Conservation (phyloP, 35 echinoderm and acorn worm species). For the Antedon bifida region DNA sequence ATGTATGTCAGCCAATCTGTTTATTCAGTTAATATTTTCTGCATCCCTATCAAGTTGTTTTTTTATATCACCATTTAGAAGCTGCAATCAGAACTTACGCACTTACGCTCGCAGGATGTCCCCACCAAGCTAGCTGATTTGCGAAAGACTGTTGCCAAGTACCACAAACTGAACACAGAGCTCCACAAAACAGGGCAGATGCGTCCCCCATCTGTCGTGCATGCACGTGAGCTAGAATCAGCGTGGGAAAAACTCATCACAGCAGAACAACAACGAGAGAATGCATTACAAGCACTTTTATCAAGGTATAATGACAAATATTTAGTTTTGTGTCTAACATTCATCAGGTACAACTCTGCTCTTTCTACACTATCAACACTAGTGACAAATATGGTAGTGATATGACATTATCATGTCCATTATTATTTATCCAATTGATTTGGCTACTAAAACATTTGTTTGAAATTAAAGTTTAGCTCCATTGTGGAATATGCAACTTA, state of each 20-base stretch:
- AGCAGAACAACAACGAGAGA: conserved; percentile 79
- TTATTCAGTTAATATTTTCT: too few relatives aligned
- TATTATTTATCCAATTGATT: too few relatives aligned
- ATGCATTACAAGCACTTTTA: conserved; percentile 43
- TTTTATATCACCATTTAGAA: conserved; percentile 27
- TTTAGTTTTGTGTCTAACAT: not conserved
- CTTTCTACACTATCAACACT: too few relatives aligned
- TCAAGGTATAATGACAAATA: not conserved
- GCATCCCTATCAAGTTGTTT: not conserved
- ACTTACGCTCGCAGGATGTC: conserved; percentile 69
- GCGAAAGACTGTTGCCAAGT: conserved; percentile 49
- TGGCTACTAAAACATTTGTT: too few relatives aligned
- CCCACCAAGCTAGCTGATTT: conserved; percentile 75
- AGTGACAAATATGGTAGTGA: too few relatives aligned
- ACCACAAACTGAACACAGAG: conserved; percentile 34
- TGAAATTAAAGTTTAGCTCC: too few relatives aligned
- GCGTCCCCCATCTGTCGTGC: conserved; percentile 71
- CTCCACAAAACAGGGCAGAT: conserved; percentile 40
- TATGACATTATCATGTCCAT: too few relatives aligned
- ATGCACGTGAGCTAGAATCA: conserved; percentile 71
- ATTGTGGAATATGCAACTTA: too few relatives aligned
- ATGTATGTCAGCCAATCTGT: too few relatives aligned
- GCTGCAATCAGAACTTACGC: conserved; percentile 47
- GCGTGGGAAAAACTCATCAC: conserved; percentile 63
- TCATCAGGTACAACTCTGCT: too few relatives aligned